Conservation (phyloP, 2,113 vertebrate genomes). For the Centropus bengalensis region DNA sequence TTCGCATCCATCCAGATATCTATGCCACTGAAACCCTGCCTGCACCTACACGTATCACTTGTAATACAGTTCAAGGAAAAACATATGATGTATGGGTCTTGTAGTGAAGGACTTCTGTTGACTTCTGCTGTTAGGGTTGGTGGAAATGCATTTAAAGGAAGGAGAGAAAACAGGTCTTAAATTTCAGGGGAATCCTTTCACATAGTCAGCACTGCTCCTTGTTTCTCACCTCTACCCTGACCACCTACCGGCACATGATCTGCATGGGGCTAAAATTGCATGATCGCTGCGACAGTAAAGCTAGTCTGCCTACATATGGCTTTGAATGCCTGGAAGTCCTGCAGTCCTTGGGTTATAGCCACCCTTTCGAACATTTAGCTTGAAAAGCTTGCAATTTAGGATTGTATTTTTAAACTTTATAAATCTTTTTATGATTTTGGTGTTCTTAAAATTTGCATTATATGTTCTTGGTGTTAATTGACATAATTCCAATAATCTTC, state of each 20-base stretch:
- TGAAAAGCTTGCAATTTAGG: background rate
- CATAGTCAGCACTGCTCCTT: background rate
- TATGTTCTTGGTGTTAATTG: conserved; percentile 13
- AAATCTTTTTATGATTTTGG: background rate
- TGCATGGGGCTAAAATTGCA: background rate
- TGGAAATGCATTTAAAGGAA: background rate
- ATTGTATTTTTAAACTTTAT: background rate
- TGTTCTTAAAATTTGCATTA: background rate
- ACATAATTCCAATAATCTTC: background rate
- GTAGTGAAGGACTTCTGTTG: background rate
- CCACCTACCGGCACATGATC: fast-evolving
- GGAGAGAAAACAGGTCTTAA: background rate
- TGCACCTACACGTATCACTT: no score
- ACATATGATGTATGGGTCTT: fast-evolving
- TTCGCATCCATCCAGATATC: background rate
- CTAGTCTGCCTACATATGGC: fast-evolving
- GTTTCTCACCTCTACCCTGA: background rate
- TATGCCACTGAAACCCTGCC: background rate
- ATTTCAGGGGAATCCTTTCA: background rate
- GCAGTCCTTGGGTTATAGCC: background rate
- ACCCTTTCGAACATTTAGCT: background rate
- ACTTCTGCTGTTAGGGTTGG: background rate
- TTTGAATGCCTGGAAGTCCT: fast-evolving
- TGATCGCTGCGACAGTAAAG: no score
- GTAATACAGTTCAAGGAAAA: background rate